Base-by-base conservation (phyloP, 2,888 invertebrate genomes). In the Ormyrus rosae region DNA sequence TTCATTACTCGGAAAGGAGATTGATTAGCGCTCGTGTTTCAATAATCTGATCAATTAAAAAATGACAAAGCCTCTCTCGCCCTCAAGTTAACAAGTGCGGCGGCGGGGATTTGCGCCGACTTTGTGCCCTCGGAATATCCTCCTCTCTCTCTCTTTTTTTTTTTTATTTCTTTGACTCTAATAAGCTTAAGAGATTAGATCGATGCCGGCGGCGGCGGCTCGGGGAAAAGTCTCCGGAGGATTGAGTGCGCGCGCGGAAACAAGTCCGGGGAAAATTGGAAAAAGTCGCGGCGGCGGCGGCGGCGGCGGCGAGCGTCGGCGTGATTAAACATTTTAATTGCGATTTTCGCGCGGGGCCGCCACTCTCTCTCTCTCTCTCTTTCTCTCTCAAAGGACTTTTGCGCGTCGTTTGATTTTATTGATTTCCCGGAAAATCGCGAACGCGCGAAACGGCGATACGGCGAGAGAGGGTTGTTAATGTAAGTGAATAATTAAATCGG, bases 271-370 rank as follows among this genome's bases (percentile, higher is more conserved):
- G 73, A 83, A 84, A 83, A 83, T 83, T 83, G 81, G 78, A 83
- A 74, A 81, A 80, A 82, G 72, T 61, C 81, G n/a, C n/a, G n/a
- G n/a, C n/a, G n/a, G 82, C 80, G 81, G 82, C 81, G 81, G 75
- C 83, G 85, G 86, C 79, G 84, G 84, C 82, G 19, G 19, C 19
- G 19, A 19, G 86, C 87, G 86, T 86, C 86, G 88, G 86, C 86
- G 87, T 85, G 87, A 89, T 88, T 88, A 86, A 88, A 88, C 89
- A 85, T 89, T 89, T 89, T 89, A 89, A 89, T 89, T 89, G 86
- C 87, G 83, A 85, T 86, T 86, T 86, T 85, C 83, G 72, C 79
- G 63, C 19, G 61, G 45, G 10, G n/a, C 19, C 9, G 48, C 48
- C 1, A 53, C 53, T 61, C 53, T 19, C 19, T 19, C 19, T 19